Base-by-base conservation (phyloP, 1,140 invertebrate genomes). In the Reticulitermes speratus region DNA sequence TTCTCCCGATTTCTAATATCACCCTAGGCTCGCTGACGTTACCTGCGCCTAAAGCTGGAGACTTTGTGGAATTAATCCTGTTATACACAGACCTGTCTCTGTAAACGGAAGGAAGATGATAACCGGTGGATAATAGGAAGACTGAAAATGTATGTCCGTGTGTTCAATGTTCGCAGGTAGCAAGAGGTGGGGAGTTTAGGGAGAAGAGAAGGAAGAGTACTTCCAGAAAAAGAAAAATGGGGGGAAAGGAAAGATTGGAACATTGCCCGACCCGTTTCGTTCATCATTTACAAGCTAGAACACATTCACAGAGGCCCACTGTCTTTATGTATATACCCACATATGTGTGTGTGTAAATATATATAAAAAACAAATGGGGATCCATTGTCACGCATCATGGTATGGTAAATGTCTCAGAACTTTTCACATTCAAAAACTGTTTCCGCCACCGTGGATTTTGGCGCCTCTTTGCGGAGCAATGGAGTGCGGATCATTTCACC, bases 401-500 rank as follows among this genome's bases (percentile, higher is more conserved):
- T 48, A 86, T 85, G 87, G 87, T 82, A 86, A 87, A 86, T 86
- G 87, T 87, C 81, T 86, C 44, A 83, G 52, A 83, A 86, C 84
- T 48, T 87, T 85, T 85, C 85, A 32, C 44, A 84, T 85, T 85
- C 85, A 32, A 45, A 55, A 84, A 87, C 48, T 87, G 86, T 87
- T 87, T 83, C 87, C 87, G 81, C 84, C 45, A 44, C 45, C 82
- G 52, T 87, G 84, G 82, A 86, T 87, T 87, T 86, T 86, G 87
- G 84, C 87, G 87, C 85, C 84, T 86, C 87, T 87, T 86, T 86
- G 87, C 81, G 85, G 85, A 23, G 87, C 83, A 87, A 87, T 87
- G 87, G 87, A 65, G 84, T 83, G 84, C 45, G 85, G 84, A 83
- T 87, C 87, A 87, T 87, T 87, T 86, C 84, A 87, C 87, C 86